Base-by-base conservation (phyloP, 1,140 invertebrate species). In the Caenorhabditis remanei region DNA sequence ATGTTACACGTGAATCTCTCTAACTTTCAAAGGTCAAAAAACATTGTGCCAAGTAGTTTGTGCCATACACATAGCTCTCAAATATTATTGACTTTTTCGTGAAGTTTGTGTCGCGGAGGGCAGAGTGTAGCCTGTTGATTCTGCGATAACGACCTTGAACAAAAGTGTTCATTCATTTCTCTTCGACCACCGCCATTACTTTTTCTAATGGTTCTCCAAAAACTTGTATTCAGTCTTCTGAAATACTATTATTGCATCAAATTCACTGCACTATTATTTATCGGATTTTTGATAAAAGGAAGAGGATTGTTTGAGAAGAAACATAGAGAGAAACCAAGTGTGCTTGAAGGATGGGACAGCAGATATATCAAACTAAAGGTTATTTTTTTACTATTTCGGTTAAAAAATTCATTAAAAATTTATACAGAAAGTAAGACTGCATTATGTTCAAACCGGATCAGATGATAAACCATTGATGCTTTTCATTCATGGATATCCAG, bases 401-500 rank as follows among this genome's bases (percentile, higher is more conserved):
- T 13, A 40, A 32, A 32, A 7, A 32, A 32, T 11, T 63, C 32
- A 32, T 13, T 0, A 2, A 79, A 19, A 32, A 32, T 32, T 32
- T 32, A 32, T 79, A 8, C 71, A 89, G 87, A 84, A 90, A 9
- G 86, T 89, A 11, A 67, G 84, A 14, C 83, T 94, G 19, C 93
- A 94, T 89, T 94, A 93, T 90, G 93, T 94, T 0, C 89, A 90
- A 63, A 92, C 90, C 85, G 93, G 93, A 46, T 86, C 90, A 41
- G 90, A 92, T 61, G 88, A 90, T 43, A 92, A 92, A 71, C 93
- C 93, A 13, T 87, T 94, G 0, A 93, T 94, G 92, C 85, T 94
- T 9, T 90, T 94, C 50, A 41, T 94, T 9, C 94, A 94, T 91
- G 94, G 94, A 14, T 94, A 94, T 79, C 93, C 94, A n/a, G 93